Percentiles rank a stretch among this genome's conserved stretches.
Conservation (phyloP, 2,113 vertebrate genomes). For the Rhinolophus sinicus region DNA sequence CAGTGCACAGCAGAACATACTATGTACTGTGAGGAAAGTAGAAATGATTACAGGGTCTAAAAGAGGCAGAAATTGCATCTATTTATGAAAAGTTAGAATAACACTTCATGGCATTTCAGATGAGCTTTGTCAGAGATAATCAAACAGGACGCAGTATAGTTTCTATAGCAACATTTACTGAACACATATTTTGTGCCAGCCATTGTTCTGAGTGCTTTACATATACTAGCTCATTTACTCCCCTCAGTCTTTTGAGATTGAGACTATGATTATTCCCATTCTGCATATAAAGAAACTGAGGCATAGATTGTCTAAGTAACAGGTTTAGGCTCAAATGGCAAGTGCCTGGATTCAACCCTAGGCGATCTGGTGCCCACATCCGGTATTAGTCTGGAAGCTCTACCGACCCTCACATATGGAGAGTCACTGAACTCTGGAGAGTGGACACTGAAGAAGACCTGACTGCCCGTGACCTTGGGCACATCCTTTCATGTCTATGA, state of each 20-base stretch:
- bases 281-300: background rate
- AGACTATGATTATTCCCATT: background rate
- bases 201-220: background rate
- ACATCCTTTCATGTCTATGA: background rate
- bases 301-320: background rate
- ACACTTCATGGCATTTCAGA: slow-evolving; percentile 27
- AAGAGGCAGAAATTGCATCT: slow-evolving; percentile 29
- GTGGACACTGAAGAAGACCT: background rate
- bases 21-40: slow-evolving; percentile 49
- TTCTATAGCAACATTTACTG: slow-evolving; percentile 53
- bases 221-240: background rate
- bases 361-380: accelerated
- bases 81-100: slow-evolving; percentile 66
- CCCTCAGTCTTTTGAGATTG: background rate
- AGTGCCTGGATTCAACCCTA: background rate
- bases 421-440: background rate
- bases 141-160: background rate
- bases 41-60: slow-evolving; percentile 62
- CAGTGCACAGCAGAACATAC: background rate
- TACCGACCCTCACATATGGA: background rate
- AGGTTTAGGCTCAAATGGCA: background rate
- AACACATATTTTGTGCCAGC: background rate
- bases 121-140: slow-evolving; percentile 45
- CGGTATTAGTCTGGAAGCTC: background rate
- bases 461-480: background rate